A percentile compares a stretch with the other conserved stretches of the same genome.
These are phyloP conservation scores for Drosophila testacea DNA, from an alignment of 2,888 invertebrate species.

Conservation along the genomic window DNA sequence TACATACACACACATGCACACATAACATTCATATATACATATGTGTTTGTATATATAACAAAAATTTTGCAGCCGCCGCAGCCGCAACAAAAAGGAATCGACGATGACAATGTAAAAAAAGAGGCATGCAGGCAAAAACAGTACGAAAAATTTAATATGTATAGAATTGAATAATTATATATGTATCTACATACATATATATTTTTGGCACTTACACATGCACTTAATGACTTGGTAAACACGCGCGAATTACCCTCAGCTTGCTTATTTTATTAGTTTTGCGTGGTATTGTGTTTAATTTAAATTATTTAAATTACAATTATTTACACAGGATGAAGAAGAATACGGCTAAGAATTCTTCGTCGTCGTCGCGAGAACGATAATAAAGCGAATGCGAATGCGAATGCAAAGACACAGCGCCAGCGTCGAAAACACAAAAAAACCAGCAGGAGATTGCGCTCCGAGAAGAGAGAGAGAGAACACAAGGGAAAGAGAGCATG, in stretches of 20 bases:
- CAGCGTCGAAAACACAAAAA: constrained; percentile 67
- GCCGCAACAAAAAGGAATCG: constrained; percentile 65
- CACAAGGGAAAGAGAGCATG: constrained; percentile 52
- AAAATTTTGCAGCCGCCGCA: constrained; percentile 57
- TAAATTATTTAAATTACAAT: constrained; percentile 81
- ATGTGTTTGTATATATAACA: constrained; percentile 51
- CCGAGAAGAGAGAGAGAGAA: constrained; percentile 29
- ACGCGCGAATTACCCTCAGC: constrained; percentile 59
- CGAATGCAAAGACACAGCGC: constrained; percentile 67
- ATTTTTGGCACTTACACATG: constrained; percentile 71
- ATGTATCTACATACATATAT: background rate
- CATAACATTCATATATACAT: constrained; percentile 16
- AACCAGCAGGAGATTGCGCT: constrained; percentile 70
- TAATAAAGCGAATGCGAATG: constrained; percentile 76
- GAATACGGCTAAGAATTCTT: constrained; percentile 80
- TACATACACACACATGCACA: constrained; percentile 37
- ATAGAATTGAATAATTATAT: constrained; percentile 43
- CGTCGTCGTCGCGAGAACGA: constrained; percentile 81
- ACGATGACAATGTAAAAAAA: constrained; percentile 76
- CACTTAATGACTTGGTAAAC: constrained; percentile 73
- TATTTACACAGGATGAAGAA: constrained; percentile 83
- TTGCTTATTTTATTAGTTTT: constrained; percentile 60
- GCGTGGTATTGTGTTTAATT: constrained; percentile 71
- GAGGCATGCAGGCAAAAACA: constrained; percentile 47
- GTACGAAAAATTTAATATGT: constrained; percentile 53